phyloP scores from a whole-genome alignment of 2,888 invertebrate species.

The Ceramica pisi region DNA sequence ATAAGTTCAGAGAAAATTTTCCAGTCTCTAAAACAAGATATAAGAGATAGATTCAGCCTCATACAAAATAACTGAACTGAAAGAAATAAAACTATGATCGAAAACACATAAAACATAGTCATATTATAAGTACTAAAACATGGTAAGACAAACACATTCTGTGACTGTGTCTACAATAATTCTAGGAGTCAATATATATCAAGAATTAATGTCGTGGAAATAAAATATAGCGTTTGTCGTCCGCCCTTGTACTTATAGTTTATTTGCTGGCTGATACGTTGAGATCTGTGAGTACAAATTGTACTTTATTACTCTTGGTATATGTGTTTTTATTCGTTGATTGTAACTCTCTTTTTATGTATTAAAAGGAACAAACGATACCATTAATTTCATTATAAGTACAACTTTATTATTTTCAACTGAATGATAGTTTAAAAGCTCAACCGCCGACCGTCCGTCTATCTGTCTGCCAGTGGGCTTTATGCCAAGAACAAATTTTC shows the following conservation, averaged over 20 bases:
- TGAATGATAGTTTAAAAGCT: too few relatives aligned
- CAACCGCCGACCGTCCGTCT: too few relatives aligned
- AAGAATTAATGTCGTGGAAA: slow-evolving; percentile 85
- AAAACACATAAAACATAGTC: slow-evolving; percentile 49
- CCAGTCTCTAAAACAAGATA: not conserved
- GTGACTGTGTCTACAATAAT: slow-evolving; percentile 45
- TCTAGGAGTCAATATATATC: slow-evolving; percentile 79
- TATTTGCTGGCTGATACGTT: slow-evolving; percentile 80
- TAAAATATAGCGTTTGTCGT: slow-evolving; percentile 83
- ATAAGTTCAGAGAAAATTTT: too few relatives aligned
- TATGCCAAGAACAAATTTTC: too few relatives aligned
- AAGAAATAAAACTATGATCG: slow-evolving; percentile 29
- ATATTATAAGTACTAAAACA: slow-evolving; percentile 33
- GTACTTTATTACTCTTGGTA: slow-evolving; percentile 55
- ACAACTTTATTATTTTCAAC: too few relatives aligned
- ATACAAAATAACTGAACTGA: slow-evolving; percentile 10
- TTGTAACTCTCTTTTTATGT: not conserved
- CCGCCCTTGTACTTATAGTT: slow-evolving; percentile 78
- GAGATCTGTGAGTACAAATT: slow-evolving; percentile 71
- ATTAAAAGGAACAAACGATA: too few relatives aligned
- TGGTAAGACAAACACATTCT: slow-evolving; percentile 42
- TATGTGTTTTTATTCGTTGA: slow-evolving; percentile 40
- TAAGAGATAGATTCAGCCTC: not conserved
- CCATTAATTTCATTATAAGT: too few relatives aligned
- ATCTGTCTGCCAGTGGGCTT: too few relatives aligned